Evolutionary conservation across 2,113 vertebrate genomes (phyloP).

Genomic region (Lasiurus borealis): DNA sequence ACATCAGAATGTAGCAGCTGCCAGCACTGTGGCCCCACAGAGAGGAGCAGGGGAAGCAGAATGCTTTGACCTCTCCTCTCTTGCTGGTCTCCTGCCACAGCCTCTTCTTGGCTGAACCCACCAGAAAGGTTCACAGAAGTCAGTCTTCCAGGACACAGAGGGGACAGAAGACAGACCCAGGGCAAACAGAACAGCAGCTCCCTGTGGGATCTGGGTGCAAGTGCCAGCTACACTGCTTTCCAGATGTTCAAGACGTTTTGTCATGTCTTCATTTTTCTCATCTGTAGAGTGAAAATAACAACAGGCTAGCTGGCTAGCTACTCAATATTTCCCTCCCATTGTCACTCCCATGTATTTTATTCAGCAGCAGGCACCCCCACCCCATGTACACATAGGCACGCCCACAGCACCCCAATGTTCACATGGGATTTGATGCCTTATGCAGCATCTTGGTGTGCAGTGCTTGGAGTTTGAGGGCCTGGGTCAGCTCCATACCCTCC

Average conservation of each 20-base stretch:
- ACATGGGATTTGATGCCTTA: neutral
- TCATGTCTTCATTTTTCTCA: neutral
- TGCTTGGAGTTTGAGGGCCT: neutral
- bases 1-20: neutral
- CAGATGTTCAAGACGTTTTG: neutral
- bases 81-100: neutral
- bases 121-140: neutral
- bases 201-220: rapidly evolving
- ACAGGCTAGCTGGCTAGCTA: rapidly evolving
- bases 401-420: neutral
- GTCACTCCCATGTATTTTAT: neutral
- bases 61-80: neutral
- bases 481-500: neutral
- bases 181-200: neutral
- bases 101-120: neutral
- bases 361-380: neutral
- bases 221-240: neutral
- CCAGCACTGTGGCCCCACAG: neutral
- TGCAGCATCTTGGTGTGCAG: neutral
- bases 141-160: neutral
- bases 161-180: neutral
- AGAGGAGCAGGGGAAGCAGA: neutral
- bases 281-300: neutral
- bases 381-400: rapidly evolving
- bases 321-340: neutral